These are phyloP conservation scores for Acropora tenuis DNA, from an alignment of 64 coral and sea anemone species.

Conservation along the genomic window DNA sequence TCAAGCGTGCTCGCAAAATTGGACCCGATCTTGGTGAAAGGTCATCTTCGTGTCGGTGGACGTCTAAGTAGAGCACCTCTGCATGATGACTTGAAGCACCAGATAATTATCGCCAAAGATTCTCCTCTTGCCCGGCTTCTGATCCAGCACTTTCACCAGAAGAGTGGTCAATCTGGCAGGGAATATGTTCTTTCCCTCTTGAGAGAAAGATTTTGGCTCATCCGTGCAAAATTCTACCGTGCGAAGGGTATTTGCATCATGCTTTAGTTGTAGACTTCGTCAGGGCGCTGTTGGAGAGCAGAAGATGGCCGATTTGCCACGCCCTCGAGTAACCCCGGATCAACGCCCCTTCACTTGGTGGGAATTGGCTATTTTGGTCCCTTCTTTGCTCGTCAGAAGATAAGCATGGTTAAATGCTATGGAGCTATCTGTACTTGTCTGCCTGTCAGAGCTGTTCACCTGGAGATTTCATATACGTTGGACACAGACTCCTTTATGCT, in stretches of 20 bases:
- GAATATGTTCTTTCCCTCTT: not conserved
- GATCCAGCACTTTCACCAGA: not conserved
- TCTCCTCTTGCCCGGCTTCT: not conserved
- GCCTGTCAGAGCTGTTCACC: too few relatives aligned
- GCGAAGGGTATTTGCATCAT: not conserved
- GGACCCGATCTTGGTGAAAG: not conserved
- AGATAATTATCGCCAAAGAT: not conserved
- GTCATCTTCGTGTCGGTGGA: not conserved
- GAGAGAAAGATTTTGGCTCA: not conserved
- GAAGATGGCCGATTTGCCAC: not conserved
- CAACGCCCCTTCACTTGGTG: not conserved
- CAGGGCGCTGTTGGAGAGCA: not conserved
- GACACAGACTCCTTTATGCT: too few relatives aligned
- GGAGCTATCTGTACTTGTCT: too few relatives aligned
- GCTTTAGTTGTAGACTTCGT: not conserved
- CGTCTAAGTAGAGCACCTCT: not conserved
- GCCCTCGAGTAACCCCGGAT: not conserved
- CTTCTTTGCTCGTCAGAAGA: too few relatives aligned
- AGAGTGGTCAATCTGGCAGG: not conserved
- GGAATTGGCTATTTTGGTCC: not conserved
- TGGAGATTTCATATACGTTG: too few relatives aligned
- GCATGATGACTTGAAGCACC: not conserved
- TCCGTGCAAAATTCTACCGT: not conserved
- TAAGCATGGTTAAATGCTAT: too few relatives aligned
- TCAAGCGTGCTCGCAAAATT: slow-evolving; percentile 1